Evolutionary conservation across 2,888 invertebrate genomes (phyloP), one percentile per base, ranked within the genome.

Genomic region (Zootermopsis nevadensis): DNA sequence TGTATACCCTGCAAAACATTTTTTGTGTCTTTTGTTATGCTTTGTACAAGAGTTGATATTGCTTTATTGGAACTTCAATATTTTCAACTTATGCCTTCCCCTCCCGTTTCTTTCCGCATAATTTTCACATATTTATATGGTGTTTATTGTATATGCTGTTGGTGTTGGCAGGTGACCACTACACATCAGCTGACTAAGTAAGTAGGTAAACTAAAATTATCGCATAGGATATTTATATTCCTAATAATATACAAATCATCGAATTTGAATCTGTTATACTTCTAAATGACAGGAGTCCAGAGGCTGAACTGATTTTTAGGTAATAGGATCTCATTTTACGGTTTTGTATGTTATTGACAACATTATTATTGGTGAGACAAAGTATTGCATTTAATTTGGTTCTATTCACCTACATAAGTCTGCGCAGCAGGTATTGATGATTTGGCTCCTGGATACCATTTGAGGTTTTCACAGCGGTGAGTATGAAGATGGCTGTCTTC

Each of bases 291-390:
- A 27, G 6, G n/a, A 27, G 60, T 60, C 60, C 33, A 3, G 24
- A 38, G 38, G 10, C 7, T 74, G 74, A 74, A 74, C 42, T 74
- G 74, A 74, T 30, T 33, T 27, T n/a, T 74, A 74, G 74, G 15
- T 38, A n/a, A 15, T 74, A 33, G 33, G 74, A 74, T 74, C 74
- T 74, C 74, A 74, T 74, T 74, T 74, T 74, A 74, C 74, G 38
- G 38, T 74, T 74, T 74, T 74, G 74, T 74, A 74, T 38, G 38
- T 74, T 38, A 74, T 27, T 6, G 60, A 30, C 38, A 38, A 38
- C 74, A 60, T 60, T 60, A 27, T 60, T n/a, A 60, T n/a, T 60
- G 12, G 7, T 74, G n/a, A 38, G 19, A 66, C 27, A 27, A 31
- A 74, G 31, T 74, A 24, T 24, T 38, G 38, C n/a, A 38, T n/a